A percentile compares a stretch with the other conserved stretches of the same genome.
Conservation (phyloP, 2,797 vertebrate genomes). For the Coendou prehensilis region DNA sequence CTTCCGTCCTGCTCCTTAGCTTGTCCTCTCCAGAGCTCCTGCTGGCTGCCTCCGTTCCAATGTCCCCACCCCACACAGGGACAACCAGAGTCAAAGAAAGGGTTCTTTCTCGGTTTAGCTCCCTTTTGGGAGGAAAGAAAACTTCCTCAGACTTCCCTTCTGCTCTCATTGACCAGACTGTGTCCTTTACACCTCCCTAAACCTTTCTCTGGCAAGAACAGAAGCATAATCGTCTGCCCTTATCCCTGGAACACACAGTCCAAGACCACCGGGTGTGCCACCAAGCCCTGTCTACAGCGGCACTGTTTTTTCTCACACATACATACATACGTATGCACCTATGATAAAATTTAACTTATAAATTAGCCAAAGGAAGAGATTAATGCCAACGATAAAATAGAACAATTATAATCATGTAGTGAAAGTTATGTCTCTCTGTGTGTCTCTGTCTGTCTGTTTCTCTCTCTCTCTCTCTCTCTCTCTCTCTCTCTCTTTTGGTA, state of each 20-base stretch:
- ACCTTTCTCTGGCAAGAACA: neutral
- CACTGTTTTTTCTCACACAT: neutral
- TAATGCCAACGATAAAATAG: neutral
- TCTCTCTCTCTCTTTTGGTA: neutral
- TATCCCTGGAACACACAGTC: no score
- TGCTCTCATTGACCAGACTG: neutral
- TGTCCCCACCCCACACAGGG: rapidly evolving
- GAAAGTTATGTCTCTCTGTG: neutral
- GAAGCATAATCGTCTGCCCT: neutral
- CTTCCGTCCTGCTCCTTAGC: neutral
- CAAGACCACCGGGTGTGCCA: neutral
- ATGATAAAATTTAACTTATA: neutral
- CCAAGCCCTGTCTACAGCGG: no score
- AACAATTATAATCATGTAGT: neutral
- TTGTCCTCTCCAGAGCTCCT: no score
- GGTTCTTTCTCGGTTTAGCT: neutral
- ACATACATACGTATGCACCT: neutral
- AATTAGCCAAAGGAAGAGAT: neutral
- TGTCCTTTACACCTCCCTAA: neutral
- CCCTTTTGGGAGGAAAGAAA: constrained; percentile 8
- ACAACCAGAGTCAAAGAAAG: neutral
- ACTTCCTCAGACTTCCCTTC: neutral
- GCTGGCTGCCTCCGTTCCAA: rapidly evolving
- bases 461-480: neutral
- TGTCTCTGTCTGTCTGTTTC: neutral